Base-by-base conservation (phyloP, 2,888 invertebrate genomes). In the Drosophila parthenogenetica region DNA sequence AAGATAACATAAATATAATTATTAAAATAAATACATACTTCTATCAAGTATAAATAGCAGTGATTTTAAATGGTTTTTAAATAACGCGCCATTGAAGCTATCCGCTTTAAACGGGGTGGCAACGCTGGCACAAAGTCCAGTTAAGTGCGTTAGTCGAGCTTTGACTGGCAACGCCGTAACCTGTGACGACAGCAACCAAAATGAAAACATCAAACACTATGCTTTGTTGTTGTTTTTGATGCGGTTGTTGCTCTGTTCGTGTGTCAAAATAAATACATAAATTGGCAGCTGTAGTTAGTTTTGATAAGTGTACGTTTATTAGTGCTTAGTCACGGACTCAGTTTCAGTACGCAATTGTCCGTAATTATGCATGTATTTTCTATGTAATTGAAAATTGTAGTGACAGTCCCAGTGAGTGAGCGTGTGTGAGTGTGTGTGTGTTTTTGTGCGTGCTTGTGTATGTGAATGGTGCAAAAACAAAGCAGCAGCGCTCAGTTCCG, bases 161-260 rank as follows among this genome's bases (percentile, higher is more conserved):
- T 64, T 75, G 61, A 39, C 53, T 75, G 74, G 77, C 77, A 75
- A 76, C 77, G 73, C 77, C 63, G 60, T 69, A 53, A 54, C 51
- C 59, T 67, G 76, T 75, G 62, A 74, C 71, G 68, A 74, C 51
- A 62, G 62, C 74, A 67, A 53, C 16, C 74, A 72, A 68, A 75
- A 75, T 71, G 49, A 76, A 76, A 75, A 76, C 72, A 75, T 50
- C 51, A 54, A 69, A 42, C 50, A 57, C 39, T 29, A 45, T 53
- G 50, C 29, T 22, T 49, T 72, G 35, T 49, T 65, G 48, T 35
- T 35, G 13, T 35, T 35, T 35, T 69, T 61, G 57, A 17, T 70
- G 49, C 60, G 43, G 32, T 69, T 66, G 39, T 60, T 70, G 48
- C 55, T 62, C 37, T 45, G 43, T 51, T 25, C 40, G 57, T 63